phyloP scores from a whole-genome alignment of 1,140 invertebrate genomes.

The Holcopasites calliopsidis region DNA sequence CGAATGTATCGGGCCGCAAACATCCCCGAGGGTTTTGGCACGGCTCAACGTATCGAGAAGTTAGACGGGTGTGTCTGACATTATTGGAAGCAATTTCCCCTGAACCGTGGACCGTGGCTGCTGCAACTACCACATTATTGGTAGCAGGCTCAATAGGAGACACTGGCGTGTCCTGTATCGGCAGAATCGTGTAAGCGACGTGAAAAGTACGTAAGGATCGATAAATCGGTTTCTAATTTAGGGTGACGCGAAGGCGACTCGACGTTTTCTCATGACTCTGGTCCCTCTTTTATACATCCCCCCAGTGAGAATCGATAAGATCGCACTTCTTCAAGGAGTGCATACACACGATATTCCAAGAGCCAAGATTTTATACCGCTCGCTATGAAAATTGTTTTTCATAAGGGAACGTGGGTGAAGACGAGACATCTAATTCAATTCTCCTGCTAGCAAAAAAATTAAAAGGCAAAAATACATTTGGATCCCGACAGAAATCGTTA shows the following conservation, averaged over 20 bases:
- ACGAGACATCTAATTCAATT: too few relatives aligned
- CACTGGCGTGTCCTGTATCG: constrained; percentile 35
- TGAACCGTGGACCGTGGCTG: constrained; percentile 27
- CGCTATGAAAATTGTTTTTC: constrained; percentile 4
- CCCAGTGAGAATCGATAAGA: neutral
- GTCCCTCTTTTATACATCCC: neutral
- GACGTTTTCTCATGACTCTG: neutral
- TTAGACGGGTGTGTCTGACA: constrained; percentile 62
- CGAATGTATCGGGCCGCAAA: constrained; percentile 54
- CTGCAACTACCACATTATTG: constrained; percentile 42
- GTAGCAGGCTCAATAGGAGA: constrained; percentile 30
- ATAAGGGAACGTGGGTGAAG: too few relatives aligned
- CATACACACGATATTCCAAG: neutral
- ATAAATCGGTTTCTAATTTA: constrained; percentile 47
- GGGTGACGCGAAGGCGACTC: neutral
- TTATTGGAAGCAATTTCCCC: constrained; percentile 62
- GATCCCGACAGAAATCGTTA: too few relatives aligned
- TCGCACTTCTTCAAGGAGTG: neutral
- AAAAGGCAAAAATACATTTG: too few relatives aligned
- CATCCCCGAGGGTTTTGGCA: constrained; percentile 49
- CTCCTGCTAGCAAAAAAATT: too few relatives aligned
- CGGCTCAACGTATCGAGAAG: constrained; percentile 55
- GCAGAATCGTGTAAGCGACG: constrained; percentile 32
- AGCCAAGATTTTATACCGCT: neutral
- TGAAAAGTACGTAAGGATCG: constrained; percentile 28